Conservation (phyloP, 2,888 invertebrate genomes). For the Plagiodera versicolora region DNA sequence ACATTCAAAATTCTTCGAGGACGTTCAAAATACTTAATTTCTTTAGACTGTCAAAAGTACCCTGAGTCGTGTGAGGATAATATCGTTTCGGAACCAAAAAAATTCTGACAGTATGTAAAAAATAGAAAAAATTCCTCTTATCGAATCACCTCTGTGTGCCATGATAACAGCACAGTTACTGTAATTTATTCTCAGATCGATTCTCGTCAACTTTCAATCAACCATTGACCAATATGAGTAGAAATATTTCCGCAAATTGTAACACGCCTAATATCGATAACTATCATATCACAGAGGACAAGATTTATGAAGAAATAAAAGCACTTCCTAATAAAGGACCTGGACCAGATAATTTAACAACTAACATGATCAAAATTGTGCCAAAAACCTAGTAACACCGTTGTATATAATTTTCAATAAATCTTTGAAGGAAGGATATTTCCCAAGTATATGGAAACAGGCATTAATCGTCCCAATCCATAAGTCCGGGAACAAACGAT, state of each 20-base stretch:
- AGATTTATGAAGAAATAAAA: background rate
- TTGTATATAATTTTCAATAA: background rate
- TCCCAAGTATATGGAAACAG: background rate
- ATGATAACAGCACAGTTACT: background rate
- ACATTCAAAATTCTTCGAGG: background rate
- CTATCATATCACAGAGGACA: background rate
- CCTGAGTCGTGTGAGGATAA: background rate
- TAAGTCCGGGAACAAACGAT: no score
- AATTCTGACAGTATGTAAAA: background rate
- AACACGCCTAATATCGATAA: background rate
- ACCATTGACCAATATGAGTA: background rate
- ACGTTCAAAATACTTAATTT: conserved; percentile 2
- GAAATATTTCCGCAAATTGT: no score
- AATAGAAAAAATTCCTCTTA: background rate
- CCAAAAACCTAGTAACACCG: background rate
- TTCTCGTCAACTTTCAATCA: background rate
- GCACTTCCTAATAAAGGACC: background rate
- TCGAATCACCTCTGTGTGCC: background rate
- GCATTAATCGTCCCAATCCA: no score
- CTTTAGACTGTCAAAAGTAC: background rate
- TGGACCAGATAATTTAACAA: background rate
- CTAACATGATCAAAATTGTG: background rate
- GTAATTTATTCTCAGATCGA: background rate
- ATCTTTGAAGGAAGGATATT: background rate
- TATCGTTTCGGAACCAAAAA: background rate